These are phyloP conservation scores for Oedothorax gibbosus DNA, from an alignment of 1,140 invertebrate genomes.

Conservation along the genomic window DNA sequence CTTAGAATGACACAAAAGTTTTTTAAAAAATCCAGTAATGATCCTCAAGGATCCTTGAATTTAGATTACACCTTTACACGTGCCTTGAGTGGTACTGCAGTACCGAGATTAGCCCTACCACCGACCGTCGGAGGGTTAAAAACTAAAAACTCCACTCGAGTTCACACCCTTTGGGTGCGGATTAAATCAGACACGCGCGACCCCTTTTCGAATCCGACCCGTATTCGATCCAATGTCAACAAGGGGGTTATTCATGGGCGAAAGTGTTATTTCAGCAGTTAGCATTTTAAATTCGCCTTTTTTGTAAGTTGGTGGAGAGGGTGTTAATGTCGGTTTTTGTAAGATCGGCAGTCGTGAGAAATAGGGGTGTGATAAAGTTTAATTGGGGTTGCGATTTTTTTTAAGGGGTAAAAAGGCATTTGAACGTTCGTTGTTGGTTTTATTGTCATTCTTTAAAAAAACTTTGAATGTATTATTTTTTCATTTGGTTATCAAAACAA, in stretches of 20 bases:
- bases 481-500: no score
- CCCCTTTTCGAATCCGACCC: slow-evolving; percentile 16
- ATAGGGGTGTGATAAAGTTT: no score
- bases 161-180: slow-evolving; percentile 23
- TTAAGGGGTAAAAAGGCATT: no score
- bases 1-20: no score
- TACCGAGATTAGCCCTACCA: slow-evolving; percentile 5
- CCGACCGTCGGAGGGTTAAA: neutral
- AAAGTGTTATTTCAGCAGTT: slow-evolving; percentile 53
- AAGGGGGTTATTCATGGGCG: neutral
- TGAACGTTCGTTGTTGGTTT: no score
- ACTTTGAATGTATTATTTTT: no score
- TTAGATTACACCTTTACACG: slow-evolving; percentile 20
- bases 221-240: slow-evolving; percentile 38
- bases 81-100: slow-evolving; percentile 13
- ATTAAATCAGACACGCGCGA: slow-evolving; percentile 4
- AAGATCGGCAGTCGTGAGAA: no score
- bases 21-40: no score
- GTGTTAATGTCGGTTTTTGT: neutral
- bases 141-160: neutral
- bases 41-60: slow-evolving; percentile 29
- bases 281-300: slow-evolving; percentile 29
- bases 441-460: no score
- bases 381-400: no score
- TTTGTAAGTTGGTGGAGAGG: neutral